These are phyloP conservation scores for Chaenodraco wilsoni DNA, from an alignment of 2,797 vertebrate genomes.

Conservation along the genomic window DNA sequence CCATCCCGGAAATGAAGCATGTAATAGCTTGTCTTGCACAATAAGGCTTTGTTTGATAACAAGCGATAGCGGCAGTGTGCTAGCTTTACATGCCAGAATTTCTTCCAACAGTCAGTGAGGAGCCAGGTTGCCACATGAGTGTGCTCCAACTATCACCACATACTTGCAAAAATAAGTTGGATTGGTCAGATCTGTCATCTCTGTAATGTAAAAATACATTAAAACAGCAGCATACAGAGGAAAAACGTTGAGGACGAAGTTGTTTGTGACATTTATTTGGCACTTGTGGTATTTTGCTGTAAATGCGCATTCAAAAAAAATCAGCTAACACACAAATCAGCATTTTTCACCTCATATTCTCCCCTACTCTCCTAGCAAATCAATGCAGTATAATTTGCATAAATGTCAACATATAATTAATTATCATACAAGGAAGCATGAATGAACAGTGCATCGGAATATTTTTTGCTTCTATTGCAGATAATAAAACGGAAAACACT, in stretches of 20 bases:
- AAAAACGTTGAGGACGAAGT: conserved; percentile 15
- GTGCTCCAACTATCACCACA: conserved; percentile 83
- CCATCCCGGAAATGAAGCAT: conserved; percentile 69
- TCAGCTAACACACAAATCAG: conserved; percentile 37
- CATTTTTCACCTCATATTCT: conserved; percentile 37
- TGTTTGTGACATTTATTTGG: conserved; percentile 51
- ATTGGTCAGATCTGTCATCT: conserved; percentile 46
- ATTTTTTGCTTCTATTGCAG: neutral
- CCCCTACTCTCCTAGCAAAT: conserved; percentile 4
- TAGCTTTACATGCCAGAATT: conserved; percentile 66
- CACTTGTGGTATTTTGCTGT: conserved; percentile 41
- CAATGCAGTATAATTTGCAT: neutral
- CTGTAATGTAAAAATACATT: conserved; percentile 36
- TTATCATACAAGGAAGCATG: neutral
- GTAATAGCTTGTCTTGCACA: conserved; percentile 80
- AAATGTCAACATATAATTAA: neutral
- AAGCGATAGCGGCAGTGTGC: conserved; percentile 85
- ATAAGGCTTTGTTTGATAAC: conserved; percentile 87
- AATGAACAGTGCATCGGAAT: neutral
- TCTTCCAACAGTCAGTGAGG: conserved; percentile 83
- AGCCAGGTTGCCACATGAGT: conserved; percentile 87
- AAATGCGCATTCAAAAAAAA: conserved; percentile 36
- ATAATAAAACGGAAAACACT: conserved; percentile 14
- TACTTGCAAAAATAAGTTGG: conserved; percentile 71
- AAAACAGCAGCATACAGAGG: conserved; percentile 28